Conservation (phyloP, 92 coral and sea anemone genomes). For the Porites divaricata region DNA sequence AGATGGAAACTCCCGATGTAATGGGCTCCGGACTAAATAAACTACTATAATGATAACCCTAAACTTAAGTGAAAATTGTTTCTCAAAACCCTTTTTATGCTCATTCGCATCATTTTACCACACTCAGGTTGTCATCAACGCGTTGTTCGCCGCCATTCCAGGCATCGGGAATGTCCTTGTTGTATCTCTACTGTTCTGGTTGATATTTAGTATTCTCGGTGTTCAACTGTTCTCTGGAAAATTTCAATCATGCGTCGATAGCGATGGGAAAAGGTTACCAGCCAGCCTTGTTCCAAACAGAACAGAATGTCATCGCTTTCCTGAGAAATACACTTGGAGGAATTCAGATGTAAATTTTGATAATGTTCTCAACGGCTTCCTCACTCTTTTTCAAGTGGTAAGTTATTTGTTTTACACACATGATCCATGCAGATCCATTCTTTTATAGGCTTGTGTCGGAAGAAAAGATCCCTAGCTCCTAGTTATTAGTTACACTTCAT, state of each 20-base stretch:
- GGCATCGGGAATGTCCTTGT: conserved; percentile 79
- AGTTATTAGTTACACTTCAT: too few species aligned
- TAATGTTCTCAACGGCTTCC: conserved; percentile 84
- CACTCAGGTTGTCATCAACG: conserved; percentile 82
- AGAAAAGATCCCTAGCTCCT: not conserved
- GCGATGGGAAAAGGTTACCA: conserved; percentile 32
- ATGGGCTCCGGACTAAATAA: too few species aligned
- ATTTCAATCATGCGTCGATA: conserved; percentile 71
- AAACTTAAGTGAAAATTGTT: conserved; percentile 5
- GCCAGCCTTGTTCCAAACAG: conserved; percentile 58
- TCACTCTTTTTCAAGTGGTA: conserved; percentile 90
- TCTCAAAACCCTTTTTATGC: conserved; percentile 34
- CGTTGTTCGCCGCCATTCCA: conserved; percentile 82
- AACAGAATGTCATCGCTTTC: conserved; percentile 50
- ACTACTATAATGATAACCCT: not conserved
- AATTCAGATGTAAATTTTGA: conserved; percentile 90
- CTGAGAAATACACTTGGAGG: conserved; percentile 72
- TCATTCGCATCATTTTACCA: conserved; percentile 32
- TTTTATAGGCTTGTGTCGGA: not conserved
- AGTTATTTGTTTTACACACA: conserved; percentile 24
- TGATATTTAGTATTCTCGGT: conserved; percentile 78
- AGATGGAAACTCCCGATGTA: too few species aligned
- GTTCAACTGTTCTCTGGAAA: conserved; percentile 79
- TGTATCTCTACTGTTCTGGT: conserved; percentile 74
- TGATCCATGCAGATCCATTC: not conserved